Base-by-base conservation (phyloP, 2,797 vertebrate genomes). In the Mormyrops boulengeri region DNA sequence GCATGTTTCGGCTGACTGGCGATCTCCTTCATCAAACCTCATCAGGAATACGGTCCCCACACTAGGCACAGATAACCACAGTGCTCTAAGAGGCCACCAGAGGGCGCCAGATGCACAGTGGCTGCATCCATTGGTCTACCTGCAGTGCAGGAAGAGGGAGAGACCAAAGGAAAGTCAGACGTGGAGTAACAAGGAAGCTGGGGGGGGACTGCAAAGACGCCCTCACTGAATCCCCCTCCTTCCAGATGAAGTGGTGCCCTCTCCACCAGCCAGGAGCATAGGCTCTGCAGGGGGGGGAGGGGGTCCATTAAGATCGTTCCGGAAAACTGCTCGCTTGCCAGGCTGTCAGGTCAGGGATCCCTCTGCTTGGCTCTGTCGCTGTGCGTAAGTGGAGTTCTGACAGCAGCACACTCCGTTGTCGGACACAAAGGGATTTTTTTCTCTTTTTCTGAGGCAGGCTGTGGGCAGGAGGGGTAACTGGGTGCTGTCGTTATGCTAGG, bases 311-410 rank as follows among this genome's bases (percentile, higher is more conserved):
- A n/a, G 47, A 1, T 26, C 6, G 9, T 91, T 89, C 77, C 7
- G 30, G 90, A 91, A 90, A 91, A 60, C 89, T 85, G 92, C 92
- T 92, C 91, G 89, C 44, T 47, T 89, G 87, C 55, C 26, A 41
- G 41, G 57, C n/a, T 49, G 52, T n/a, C 73, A 57, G 9, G 4
- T 44, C 17, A 9, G 0, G 66, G 26, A 50, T 66, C 86, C 34
- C 82, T n/a, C 88, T 88, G 41, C 19, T 38, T 11, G n/a, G 73
- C 30, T 38, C 49, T 12, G 7, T 41, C 11, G 3, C 34, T 14
- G 30, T 55, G 66, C 38, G 91, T 91, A 89, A 55, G 53, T 4
- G 17, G 53, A 17, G 66, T 66, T 66, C 22, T 77, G 60, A 73
- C 88, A 60, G 44, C 62, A 50, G 88, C 87, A 88, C 22, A 88